Evolutionary conservation across 23 tunicate species (phyloP).

Genomic region (Halocynthia roretzi): DNA sequence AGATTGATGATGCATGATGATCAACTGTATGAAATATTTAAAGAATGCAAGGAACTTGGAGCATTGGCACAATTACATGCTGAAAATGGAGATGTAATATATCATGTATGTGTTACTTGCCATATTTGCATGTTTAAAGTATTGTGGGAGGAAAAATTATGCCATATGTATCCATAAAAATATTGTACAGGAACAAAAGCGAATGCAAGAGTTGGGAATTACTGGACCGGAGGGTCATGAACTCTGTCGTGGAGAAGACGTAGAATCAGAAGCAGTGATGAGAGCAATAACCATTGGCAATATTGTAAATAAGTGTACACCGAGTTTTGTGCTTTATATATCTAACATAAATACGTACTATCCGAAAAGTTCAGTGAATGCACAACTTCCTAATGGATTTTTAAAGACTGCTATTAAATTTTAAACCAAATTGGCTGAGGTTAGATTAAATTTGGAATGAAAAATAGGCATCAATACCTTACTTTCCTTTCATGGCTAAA

Average conservation of each 20-base stretch:
- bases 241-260: slow-evolving; percentile 46
- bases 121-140: not conserved
- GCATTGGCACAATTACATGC: slow-evolving; percentile 88
- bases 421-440: too few species aligned
- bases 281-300: slow-evolving; percentile 53
- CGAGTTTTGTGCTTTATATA: too few species aligned
- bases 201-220: slow-evolving; percentile 34
- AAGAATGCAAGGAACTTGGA: slow-evolving; percentile 44
- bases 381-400: too few species aligned
- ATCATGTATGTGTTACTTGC: slow-evolving; percentile 6
- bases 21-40: slow-evolving; percentile 59
- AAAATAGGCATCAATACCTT: too few species aligned
- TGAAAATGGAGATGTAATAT: slow-evolving; percentile 76
- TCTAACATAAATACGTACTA: too few species aligned
- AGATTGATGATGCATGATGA: slow-evolving; percentile 66
- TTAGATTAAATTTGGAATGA: too few species aligned
- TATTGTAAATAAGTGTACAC: slow-evolving; percentile 1
- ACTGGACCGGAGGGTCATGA: slow-evolving; percentile 52
- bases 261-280: slow-evolving; percentile 86
- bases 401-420: too few species aligned
- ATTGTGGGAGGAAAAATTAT: not conserved
- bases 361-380: too few species aligned
- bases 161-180: not conserved
- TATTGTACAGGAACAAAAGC: slow-evolving; percentile 22
- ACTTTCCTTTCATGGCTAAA: too few species aligned